phyloP scores from a whole-genome alignment of 2,888 invertebrate species.

The Drosophila emarginata region DNA sequence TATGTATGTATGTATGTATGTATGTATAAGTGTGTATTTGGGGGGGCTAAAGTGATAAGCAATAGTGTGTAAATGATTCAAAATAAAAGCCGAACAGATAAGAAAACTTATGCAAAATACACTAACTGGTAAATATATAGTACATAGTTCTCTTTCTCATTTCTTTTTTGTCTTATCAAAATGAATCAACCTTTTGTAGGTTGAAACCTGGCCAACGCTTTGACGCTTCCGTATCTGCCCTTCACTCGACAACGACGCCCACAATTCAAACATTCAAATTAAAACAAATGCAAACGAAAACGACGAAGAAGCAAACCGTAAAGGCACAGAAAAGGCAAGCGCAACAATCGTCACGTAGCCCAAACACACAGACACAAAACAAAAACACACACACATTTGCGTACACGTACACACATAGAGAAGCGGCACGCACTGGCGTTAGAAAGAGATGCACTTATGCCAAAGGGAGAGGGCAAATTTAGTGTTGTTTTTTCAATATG shows the following conservation, averaged over 20 bases:
- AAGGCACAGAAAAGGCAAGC: slow-evolving; percentile 52
- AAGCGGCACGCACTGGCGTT: slow-evolving; percentile 31
- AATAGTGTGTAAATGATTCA: slow-evolving; percentile 36
- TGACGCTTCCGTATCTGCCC: slow-evolving; percentile 52
- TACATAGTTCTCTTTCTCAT: slow-evolving; percentile 6
- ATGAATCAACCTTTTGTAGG: slow-evolving; percentile 7
- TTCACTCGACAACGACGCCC: slow-evolving; percentile 49
- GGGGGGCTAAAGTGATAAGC: slow-evolving; percentile 38
- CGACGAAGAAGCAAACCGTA: slow-evolving; percentile 2
- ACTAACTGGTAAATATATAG: slow-evolving; percentile 12
- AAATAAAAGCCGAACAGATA: slow-evolving; percentile 24
- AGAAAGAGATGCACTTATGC: slow-evolving; percentile 24
- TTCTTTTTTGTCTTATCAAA: slow-evolving; percentile 38
- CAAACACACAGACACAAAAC: slow-evolving; percentile 50
- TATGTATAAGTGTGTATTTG: slow-evolving; percentile 11
- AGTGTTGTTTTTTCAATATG: slow-evolving; percentile 23
- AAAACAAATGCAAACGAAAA: slow-evolving; percentile 48
- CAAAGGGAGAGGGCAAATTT: slow-evolving; percentile 18
- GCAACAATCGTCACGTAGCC: slow-evolving; percentile 67
- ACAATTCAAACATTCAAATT: slow-evolving; percentile 8
- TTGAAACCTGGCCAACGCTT: not conserved
- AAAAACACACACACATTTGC: slow-evolving; percentile 10
- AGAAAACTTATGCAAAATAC: slow-evolving; percentile 16
- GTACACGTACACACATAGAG: slow-evolving; percentile 27
- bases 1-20: not conserved